Conservation (phyloP, 2,888 invertebrate genomes). For the Pollenia amentaria region DNA sequence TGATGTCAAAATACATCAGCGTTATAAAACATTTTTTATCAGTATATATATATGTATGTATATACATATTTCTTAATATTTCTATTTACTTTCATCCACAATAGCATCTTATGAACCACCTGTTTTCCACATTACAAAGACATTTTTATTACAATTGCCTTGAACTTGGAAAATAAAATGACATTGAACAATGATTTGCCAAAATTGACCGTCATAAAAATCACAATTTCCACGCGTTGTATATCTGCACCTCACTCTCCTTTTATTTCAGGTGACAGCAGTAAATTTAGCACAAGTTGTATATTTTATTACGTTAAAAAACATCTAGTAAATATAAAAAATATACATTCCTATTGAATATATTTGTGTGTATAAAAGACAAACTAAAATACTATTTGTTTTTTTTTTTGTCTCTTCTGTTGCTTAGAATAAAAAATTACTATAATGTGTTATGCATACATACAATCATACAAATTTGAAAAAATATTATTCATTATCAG, state of each 20-base stretch:
- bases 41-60: too few relatives aligned
- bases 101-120: conserved; percentile 30
- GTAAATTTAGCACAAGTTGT: background rate
- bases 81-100: background rate
- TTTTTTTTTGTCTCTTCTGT: background rate
- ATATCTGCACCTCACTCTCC: background rate
- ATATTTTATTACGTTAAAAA: conserved; percentile 20
- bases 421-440: conserved; percentile 19
- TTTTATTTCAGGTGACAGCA: conserved; percentile 38
- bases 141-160: conserved; percentile 11
- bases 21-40: too few relatives aligned
- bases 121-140: conserved; percentile 8
- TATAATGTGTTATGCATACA: conserved; percentile 44
- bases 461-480: conserved; percentile 45
- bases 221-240: background rate
- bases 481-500: conserved; percentile 67
- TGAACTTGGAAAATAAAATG: conserved; percentile 14
- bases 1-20: too few relatives aligned
- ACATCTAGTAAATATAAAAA: conserved; percentile 22
- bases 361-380: background rate
- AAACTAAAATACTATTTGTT: conserved; percentile 29
- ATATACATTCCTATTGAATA: background rate
- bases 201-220: conserved; percentile 20
- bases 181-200: conserved; percentile 21
- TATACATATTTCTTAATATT: background rate